A percentile compares a stretch with the other conserved stretches of the same genome.
Evolutionary conservation across 2,113 vertebrate genomes (phyloP).

Genomic region (Lepus americanus): DNA sequence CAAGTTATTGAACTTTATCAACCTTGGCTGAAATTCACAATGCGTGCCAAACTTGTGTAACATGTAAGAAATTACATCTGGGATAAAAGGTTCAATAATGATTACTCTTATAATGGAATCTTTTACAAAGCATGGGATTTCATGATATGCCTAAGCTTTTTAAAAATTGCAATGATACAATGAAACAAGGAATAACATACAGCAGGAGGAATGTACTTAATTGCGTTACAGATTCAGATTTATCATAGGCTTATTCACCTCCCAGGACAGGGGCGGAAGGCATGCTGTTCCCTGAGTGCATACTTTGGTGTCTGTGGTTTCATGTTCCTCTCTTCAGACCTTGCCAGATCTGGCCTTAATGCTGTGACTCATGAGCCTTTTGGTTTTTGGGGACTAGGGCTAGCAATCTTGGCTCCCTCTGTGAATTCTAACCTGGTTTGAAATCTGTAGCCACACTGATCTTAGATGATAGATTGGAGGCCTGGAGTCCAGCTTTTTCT

Average conservation of each 20-base stretch:
- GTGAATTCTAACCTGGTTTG: neutral
- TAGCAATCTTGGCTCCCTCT: neutral
- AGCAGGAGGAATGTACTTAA: neutral
- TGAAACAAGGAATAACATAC: constrained; percentile 39
- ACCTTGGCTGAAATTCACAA: constrained; percentile 93
- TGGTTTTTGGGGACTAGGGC: neutral
- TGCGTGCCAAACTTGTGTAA: constrained; percentile 92
- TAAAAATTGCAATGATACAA: neutral
- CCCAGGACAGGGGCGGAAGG: neutral
- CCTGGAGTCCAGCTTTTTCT: neutral
- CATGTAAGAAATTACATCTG: constrained; percentile 91
- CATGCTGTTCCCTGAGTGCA: neutral
- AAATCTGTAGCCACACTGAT: neutral
- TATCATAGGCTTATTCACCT: neutral
- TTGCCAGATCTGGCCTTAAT: neutral
- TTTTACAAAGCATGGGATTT: constrained; percentile 80
- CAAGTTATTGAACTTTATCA: constrained; percentile 98
- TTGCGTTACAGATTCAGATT: neutral
- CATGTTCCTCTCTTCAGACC: neutral
- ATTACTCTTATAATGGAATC: constrained; percentile 90
- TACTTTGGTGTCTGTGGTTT: neutral
- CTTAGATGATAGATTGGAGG: neutral
- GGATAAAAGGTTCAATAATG: constrained; percentile 93
- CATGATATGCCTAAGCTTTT: constrained; percentile 65
- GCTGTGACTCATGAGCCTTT: neutral